Base-by-base conservation (phyloP, 2,797 vertebrate species). In the Schizothorax lantsangensis region DNA sequence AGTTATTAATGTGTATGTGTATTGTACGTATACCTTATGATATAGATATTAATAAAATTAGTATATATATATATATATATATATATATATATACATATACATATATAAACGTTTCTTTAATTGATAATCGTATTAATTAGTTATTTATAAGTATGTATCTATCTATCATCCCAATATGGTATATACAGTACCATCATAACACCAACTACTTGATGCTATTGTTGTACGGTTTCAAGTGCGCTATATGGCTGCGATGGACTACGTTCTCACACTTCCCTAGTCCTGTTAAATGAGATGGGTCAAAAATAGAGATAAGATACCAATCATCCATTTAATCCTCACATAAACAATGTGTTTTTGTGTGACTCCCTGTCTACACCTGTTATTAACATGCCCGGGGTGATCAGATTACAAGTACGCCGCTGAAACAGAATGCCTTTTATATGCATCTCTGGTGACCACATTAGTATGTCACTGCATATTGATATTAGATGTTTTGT, bases 371-470 rank as follows among this genome's bases (percentile, higher is more conserved):
- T 12, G 62, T 47, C 30, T 68, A 49, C 62, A 33, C 40, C 36
- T 33, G 17, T 19, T 80, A 81, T 66, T 81, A 81, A 49, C 79
- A 81, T 30, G 26, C 21, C 79, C 36, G 2, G 17, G 26, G 43
- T n/a, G 43, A 81, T 81, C 26, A 5, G 19, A 47, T 66, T 45
- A 33, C 59, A 33, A 14, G 14, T 45, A 30, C 12, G 7, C 43
- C 1, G 40, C 40, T n/a, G 9, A 43, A 43, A 64, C 17, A n/a
- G 2, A 66, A 6, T n/a, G 5, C 3, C 38, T 19, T 57, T 43
- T 4, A 62, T 14, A 79, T 26, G 19, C 14, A 43, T 62, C 36
- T 45, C 15, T 80, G 15, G 8, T 33, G 40, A 47, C 38, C n/a
- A 45, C 1, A 23, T 47, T 26, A 49, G 75, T 38, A 36, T 52